Conservation (phyloP, 37 sponge, comb jelly and placozoan species). For the Petrosia ficiformis region DNA sequence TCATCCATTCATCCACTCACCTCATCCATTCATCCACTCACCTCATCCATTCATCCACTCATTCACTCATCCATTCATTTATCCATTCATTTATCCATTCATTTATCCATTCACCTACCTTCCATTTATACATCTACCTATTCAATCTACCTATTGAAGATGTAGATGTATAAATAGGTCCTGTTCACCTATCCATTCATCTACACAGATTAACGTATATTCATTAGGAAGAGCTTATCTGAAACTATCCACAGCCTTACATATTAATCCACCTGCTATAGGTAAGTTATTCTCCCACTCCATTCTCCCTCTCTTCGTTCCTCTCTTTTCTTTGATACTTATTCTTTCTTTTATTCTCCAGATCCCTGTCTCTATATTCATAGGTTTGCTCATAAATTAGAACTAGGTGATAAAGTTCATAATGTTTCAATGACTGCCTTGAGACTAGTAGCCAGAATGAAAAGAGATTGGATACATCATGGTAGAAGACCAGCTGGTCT, state of each 20-base stretch:
- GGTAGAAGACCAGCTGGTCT: conserved; percentile 96
- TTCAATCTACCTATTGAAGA: neutral
- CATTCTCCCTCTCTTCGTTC: neutral
- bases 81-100: too few species aligned
- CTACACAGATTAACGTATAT: conserved; percentile 84
- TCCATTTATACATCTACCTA: too few species aligned
- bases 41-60: too few species aligned
- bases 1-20: too few species aligned
- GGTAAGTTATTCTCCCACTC: conserved; percentile 37
- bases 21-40: too few species aligned
- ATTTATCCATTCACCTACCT: too few species aligned
- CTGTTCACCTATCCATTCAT: neutral
- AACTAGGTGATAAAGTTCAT: conserved; percentile 89
- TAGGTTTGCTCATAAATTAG: conserved; percentile 95
- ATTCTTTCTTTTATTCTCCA: conserved; percentile 5
- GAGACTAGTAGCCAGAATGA: conserved; percentile 95
- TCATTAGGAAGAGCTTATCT: conserved; percentile 91
- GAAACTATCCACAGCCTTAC: conserved; percentile 82
- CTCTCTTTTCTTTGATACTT: neutral
- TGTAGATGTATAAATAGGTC: neutral
- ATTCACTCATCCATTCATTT: too few species aligned
- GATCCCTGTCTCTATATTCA: conserved; percentile 98
- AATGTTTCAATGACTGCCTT: conserved; percentile 91
- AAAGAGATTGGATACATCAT: conserved; percentile 96
- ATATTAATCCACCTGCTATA: conserved; percentile 93